Evolutionary conservation across 2,888 invertebrate genomes (phyloP), one percentile per base, ranked within the genome.

Genomic region (Mesorhabditis belari): DNA sequence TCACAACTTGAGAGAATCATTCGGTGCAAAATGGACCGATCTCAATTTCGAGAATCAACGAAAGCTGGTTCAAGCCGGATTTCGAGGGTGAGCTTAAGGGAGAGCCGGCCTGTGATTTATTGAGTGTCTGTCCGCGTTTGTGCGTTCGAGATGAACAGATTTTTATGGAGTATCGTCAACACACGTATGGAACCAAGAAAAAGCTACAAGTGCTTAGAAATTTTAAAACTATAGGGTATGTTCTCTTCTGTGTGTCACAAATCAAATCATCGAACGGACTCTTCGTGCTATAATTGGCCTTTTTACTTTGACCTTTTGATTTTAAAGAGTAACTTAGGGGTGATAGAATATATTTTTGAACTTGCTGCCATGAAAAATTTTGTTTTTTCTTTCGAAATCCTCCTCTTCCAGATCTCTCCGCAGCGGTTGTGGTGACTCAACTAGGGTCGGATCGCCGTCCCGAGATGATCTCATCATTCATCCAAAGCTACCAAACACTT

Each of bases 21-120:
- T 74, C 62, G 79, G 79, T 23, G 64, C 64, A 35, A 49, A 58
- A 12, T 79, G 79, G 79, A 66, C 80, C 54, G 77, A 79, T 49
- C 73, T 65, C 55, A 71, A 74, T 1, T 65, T 71, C 51, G 59
- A 51, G 26, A 79, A 78, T 62, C 70, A 72, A 65, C 64, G 70
- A 52, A 70, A 66, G 50, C 67, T 70, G 49, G 72, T 76, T 52
- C 55, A 66, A 51, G 72, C 73, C 49, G 79, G 79, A 55, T 74
- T 78, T 62, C 69, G 76, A 54, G 79, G 79, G 79, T 79, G 61
- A 57, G 71, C 49, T 3, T n/a, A 5, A n/a, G n/a, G n/a, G n/a
- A n/a, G n/a, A n/a, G n/a, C n/a, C n/a, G n/a, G n/a, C n/a, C n/a
- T n/a, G n/a, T n/a, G n/a, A n/a, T n/a, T n/a, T n/a, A n/a, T n/a